Evolutionary conservation across 2,113 vertebrate genomes (phyloP).

Genomic region (Cyanocitta stelleri): DNA sequence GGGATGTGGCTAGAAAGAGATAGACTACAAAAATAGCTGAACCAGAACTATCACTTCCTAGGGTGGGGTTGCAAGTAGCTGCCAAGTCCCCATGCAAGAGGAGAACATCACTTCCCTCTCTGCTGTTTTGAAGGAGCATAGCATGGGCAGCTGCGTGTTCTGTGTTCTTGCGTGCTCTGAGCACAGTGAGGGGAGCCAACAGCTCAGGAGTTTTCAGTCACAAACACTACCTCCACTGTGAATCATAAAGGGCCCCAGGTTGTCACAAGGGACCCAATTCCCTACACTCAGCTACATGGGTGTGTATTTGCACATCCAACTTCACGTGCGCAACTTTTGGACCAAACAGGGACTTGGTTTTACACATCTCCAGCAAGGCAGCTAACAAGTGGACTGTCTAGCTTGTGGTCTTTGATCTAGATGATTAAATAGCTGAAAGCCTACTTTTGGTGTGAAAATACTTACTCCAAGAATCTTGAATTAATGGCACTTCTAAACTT

Average conservation of each 20-base stretch:
- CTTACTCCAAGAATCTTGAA: not conserved
- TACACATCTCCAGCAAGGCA: not conserved
- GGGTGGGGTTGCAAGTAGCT: not conserved
- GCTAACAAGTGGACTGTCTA: too few species aligned
- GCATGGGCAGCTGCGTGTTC: not conserved
- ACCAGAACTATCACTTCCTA: not conserved
- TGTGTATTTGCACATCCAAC: not conserved
- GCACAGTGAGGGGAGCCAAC: not conserved
- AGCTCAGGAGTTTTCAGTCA: not conserved
- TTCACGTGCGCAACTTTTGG: fast-evolving
- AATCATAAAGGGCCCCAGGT: not conserved
- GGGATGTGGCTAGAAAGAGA: not conserved
- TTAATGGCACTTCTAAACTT: not conserved
- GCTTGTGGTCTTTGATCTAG: not conserved
- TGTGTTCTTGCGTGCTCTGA: not conserved
- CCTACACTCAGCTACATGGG: not conserved
- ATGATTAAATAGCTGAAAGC: not conserved
- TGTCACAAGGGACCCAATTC: not conserved
- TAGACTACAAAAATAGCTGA: not conserved
- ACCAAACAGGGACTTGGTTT: not conserved
- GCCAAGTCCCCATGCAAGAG: not conserved
- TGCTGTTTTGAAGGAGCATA: not conserved
- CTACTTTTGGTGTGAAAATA: not conserved
- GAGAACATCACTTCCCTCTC: not conserved
- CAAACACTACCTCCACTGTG: not conserved